phyloP scores from a whole-genome alignment of 2,113 vertebrate genomes.

The Callospermophilus lateralis region DNA sequence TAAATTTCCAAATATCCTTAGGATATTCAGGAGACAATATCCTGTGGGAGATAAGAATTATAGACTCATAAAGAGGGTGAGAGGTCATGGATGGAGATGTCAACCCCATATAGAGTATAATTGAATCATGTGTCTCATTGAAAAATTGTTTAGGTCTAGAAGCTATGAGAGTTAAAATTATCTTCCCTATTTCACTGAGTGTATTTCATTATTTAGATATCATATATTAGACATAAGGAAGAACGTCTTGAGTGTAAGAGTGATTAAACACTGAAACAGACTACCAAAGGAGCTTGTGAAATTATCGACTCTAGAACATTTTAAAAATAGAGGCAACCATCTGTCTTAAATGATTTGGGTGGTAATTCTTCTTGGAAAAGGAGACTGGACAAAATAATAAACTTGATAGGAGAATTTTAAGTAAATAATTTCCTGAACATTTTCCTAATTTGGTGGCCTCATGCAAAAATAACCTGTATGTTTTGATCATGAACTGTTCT shows the following conservation, averaged over 20 bases:
- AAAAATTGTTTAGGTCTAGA: conserved; percentile 82
- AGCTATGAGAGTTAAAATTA: conserved; percentile 82
- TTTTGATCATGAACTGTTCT: neutral
- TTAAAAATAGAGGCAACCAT: conserved; percentile 78
- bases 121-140: conserved; percentile 76
- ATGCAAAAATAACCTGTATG: neutral
- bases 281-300: conserved; percentile 72
- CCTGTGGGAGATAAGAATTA: conserved; percentile 73
- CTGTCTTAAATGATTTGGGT: conserved; percentile 74
- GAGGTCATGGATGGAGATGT: conserved; percentile 66
- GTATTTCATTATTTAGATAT: conserved; percentile 85
- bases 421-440: conserved; percentile 49
- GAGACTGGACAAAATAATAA: conserved; percentile 73
- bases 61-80: conserved; percentile 71
- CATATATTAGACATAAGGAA: conserved; percentile 85
- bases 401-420: conserved; percentile 47
- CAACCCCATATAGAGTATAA: conserved; percentile 56
- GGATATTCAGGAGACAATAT: conserved; percentile 58
- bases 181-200: conserved; percentile 73
- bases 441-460: neutral
- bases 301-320: conserved; percentile 76
- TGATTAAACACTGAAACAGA: conserved; percentile 80
- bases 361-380: conserved; percentile 62
- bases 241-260: conserved; percentile 74
- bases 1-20: conserved; percentile 46